Conservation (phyloP, 2,797 vertebrate species). For the Graptemys geographica region DNA sequence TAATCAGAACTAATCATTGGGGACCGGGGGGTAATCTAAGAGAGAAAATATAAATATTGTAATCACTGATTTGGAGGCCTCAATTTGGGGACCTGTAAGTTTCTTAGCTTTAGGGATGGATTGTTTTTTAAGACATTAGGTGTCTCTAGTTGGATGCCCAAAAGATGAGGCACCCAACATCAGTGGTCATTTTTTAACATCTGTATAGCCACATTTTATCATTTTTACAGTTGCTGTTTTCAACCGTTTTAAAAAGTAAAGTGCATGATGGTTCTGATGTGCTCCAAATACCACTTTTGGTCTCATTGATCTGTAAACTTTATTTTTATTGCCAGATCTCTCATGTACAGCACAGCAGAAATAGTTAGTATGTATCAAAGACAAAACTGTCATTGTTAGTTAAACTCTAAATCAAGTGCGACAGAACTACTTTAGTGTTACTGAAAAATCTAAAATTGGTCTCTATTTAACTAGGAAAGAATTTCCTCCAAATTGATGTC, state of each 20-base stretch:
- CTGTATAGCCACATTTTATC: neutral
- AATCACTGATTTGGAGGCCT: neutral
- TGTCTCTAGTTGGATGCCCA: neutral
- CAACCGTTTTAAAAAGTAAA: neutral
- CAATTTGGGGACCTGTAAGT: neutral
- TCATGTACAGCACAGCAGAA: neutral
- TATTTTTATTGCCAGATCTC: neutral
- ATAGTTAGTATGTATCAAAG: conserved; percentile 21
- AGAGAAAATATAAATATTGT: neutral
- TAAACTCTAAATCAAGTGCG: conserved; percentile 19
- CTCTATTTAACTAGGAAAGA: conserved; percentile 40
- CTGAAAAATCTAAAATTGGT: conserved; percentile 44
- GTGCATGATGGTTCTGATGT: neutral
- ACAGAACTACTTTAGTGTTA: conserved; percentile 34
- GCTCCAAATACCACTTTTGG: neutral
- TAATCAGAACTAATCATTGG: neutral
- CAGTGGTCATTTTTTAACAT: neutral
- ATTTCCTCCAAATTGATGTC: conserved; percentile 38
- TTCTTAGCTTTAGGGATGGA: neutral
- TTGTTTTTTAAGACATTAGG: neutral
- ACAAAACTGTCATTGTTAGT: conserved; percentile 26
- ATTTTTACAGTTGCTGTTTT: neutral
- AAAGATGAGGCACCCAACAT: neutral
- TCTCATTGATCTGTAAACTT: neutral
- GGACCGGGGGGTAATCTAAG: neutral